Percentiles rank a stretch among this genome's conserved stretches.
Evolutionary conservation across 2,888 invertebrate genomes (phyloP).

Genomic region (Pandemis corylana): DNA sequence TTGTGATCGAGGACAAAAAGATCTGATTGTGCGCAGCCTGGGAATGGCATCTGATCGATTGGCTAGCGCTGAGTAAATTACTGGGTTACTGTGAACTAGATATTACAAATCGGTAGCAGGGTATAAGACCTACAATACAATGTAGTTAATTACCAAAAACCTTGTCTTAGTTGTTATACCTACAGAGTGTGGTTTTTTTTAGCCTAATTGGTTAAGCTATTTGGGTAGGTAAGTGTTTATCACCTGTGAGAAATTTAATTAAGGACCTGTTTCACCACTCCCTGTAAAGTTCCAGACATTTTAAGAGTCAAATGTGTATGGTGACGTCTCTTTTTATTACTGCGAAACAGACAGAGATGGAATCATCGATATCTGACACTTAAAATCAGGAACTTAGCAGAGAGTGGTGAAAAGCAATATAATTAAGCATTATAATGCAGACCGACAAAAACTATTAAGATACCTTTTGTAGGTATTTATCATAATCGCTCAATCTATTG

Average conservation of each 20-base stretch:
- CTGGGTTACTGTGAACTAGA: constrained; percentile 26
- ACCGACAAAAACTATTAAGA: no score
- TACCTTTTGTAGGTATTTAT: no score
- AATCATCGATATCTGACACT: no score
- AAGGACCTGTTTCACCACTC: no score
- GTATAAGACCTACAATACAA: constrained; percentile 3
- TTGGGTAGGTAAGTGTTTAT: neutral
- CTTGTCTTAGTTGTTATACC: neutral
- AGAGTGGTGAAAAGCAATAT: no score
- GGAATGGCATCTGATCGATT: constrained; percentile 58
- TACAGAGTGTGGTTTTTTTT: neutral
- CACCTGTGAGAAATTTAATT: neutral
- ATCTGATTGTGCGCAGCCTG: constrained; percentile 65
- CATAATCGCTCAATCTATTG: no score
- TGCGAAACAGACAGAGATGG: no score
- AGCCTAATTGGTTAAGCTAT: neutral
- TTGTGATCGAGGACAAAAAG: constrained; percentile 72
- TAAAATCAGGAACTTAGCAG: no score
- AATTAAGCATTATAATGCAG: no score
- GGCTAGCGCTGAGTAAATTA: constrained; percentile 32
- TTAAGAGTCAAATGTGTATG: no score
- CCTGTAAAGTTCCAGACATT: no score
- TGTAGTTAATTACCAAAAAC: neutral
- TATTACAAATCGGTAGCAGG: constrained; percentile 5
- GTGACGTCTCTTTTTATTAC: no score